Base-by-base conservation (phyloP, 2,113 vertebrate genomes). In the Struthidea cinerea region DNA sequence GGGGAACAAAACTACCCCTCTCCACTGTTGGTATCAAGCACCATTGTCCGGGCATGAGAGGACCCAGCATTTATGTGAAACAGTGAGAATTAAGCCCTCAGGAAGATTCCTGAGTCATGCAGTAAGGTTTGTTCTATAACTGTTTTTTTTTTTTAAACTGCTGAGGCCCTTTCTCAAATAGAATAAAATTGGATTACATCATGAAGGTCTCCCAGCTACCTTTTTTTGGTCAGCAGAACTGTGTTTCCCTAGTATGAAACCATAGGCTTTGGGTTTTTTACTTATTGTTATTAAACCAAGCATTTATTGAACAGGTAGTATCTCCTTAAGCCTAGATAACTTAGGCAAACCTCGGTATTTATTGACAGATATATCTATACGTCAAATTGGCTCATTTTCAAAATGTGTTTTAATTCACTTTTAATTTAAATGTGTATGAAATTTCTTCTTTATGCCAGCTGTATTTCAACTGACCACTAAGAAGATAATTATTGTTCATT, bases 401-500 rank as follows among this genome's bases (percentile, higher is more conserved):
- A 73, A 93, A 82, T 77, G 30, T 0, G 0, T 74, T 96, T 77
- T 39, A 85, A 87, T 89, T 69, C 32, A 75, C 7, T 47, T 93
- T 71, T 63, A 85, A 85, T 94, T 91, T 79, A 65, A 91, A 82
- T 23, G 6, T 11, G 20, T 17, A 44, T 55, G 26, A 84, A 86
- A 90, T 88, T 78, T 84, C 41, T 81, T 65, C 32, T 65, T 37
- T 64, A n/a, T 84, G 20, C 46, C 80, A 80, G 39, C 33, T 80
- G 50, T 64, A 75, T 84, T 93, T 93, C 65, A 90, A 16, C 26
- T 92, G 92, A 49, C 76, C 80, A 46, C 68, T 71, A 75, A 49
- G 28, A 90, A 84, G 35, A 50, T 78, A 93, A 95, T 93, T 84
- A 86, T 16, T 84, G 59, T 78, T 61, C 88, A 94, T 86, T 94